phyloP scores from a whole-genome alignment of 2,888 invertebrate genomes.

The Pardosa pseudoannulata region DNA sequence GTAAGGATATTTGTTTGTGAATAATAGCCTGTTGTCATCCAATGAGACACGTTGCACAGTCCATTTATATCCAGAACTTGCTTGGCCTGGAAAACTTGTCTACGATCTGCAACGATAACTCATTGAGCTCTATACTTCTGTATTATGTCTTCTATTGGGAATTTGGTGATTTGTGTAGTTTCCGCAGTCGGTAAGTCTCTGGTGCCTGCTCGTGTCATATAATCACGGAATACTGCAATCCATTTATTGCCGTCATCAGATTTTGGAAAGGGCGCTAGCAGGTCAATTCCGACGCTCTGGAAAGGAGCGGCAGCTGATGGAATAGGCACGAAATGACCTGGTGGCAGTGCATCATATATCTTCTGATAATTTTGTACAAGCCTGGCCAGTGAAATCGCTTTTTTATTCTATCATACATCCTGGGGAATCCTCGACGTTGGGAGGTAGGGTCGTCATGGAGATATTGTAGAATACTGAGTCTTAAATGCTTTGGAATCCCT shows the following conservation, averaged over 20 bases:
- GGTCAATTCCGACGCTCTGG: constrained; percentile 56
- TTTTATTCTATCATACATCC: constrained; percentile 20
- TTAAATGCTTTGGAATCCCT: neutral
- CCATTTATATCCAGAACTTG: neutral
- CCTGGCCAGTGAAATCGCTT: constrained; percentile 29
- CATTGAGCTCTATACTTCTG: neutral
- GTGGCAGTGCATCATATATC: constrained; percentile 35
- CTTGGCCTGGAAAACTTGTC: neutral
- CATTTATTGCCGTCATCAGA: neutral
- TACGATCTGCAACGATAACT: neutral
- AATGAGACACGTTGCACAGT: neutral
- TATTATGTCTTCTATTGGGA: neutral
- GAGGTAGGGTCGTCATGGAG: constrained; percentile 66
- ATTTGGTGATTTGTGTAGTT: neutral
- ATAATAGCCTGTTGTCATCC: neutral
- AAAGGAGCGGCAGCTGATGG: constrained; percentile 16
- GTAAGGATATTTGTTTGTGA: neutral
- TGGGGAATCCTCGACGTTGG: constrained; percentile 35
- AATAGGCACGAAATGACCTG: constrained; percentile 39
- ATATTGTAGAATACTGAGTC: constrained; percentile 49
- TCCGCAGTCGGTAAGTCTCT: neutral
- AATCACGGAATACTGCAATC: neutral
- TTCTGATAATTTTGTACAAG: constrained; percentile 13
- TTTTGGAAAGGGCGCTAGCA: constrained; percentile 67
- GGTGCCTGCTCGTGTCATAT: neutral